Evolutionary conservation across 64 coral and sea anemone genomes (phyloP), one percentile per base, ranked within the genome.

Genomic region (Montipora sp.): DNA sequence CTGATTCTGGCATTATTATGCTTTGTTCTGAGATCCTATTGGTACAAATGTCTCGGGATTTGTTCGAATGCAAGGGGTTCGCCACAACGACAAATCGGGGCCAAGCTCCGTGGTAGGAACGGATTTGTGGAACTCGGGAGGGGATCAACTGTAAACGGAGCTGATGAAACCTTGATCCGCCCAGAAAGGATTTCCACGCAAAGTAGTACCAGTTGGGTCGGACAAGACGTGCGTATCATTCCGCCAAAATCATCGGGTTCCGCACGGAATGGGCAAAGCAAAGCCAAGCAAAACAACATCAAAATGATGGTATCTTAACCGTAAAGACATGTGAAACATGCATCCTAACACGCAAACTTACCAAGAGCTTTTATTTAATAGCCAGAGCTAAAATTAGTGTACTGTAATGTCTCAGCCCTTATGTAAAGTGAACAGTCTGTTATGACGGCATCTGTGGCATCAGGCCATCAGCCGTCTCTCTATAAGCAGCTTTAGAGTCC

Each of bases 21-120:
- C 16, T 79, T 75, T 48, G 83, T 78, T 1, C 48, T 93, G 27
- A 85, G 71, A 3, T 78, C 83, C 8, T 51, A 88, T 73, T 49
- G 78, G 43, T 87, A 59, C 7, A 93, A 93, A 75, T 58, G 66
- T 10, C 82, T 63, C 45, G 47, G 47, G 83, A 74, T 11, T 80
- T 87, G 70, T 70, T 73, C n/a, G 47, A 65, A 7, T 0, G 48
- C 11, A 1, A 75, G 71, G 12, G 59, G 59, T 10, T 46, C 70
- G 3, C 12, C 7, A 0, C 72, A 77, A 77, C 9, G 5, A 22
- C 70, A 59, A 5, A 82, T 19, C 16, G 70, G 65, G 16, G 0
- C 46, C 65, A 85, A 85, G 65, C 6, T 45, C 0, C 61, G 82
- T 11, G 65, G 61, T 13, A 45, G 10, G 1, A 75, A 47, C 7